Evolutionary conservation across 1,140 invertebrate species (phyloP), one percentile per base, ranked within the genome.

Genomic region (Teleogryllus occipitalis): DNA sequence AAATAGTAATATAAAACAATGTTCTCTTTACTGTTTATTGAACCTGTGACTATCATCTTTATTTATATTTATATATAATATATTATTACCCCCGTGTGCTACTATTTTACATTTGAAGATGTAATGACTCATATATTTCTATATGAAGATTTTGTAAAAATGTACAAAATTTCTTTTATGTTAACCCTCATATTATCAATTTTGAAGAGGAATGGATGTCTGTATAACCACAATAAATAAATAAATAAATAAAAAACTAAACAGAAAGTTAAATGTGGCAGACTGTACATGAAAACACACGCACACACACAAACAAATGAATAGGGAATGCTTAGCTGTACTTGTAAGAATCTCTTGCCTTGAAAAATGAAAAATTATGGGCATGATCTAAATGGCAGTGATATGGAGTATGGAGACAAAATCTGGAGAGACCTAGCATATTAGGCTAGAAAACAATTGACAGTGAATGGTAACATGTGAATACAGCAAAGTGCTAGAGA

Each of bases 111-210:
- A 76, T 80, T 74, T 47, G 75, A 49, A 77, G 75, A 47, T 74
- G 54, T 76, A 47, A 18, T 77, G 54, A 77, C 12, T 47, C 48
- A 77, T 76, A 65, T 47, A 48, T 80, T 77, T 47, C 22, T 46
- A 80, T 79, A 79, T 81, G 77, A 81, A 78, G 77, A 81, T 80
- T 80, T 81, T 81, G 79, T 81, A 81, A 81, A 81, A 81, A 81
- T 81, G 81, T 81, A 81, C 79, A 81, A 81, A 81, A 81, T 80
- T 81, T 10, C 54, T 74, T 48, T 81, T 65, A 75, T 80, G 48
- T 80, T 80, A 47, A 72, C 75, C 47, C 74, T 80, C 74, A 72
- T 76, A 39, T 18, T 65, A 65, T 65, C 46, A 78, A 75, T 74
- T 76, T 76, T 47, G 76, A 76, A 47, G 54, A 77, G 73, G 46